phyloP scores from a whole-genome alignment of 2,888 invertebrate genomes.

The Mayetiola destructor region DNA sequence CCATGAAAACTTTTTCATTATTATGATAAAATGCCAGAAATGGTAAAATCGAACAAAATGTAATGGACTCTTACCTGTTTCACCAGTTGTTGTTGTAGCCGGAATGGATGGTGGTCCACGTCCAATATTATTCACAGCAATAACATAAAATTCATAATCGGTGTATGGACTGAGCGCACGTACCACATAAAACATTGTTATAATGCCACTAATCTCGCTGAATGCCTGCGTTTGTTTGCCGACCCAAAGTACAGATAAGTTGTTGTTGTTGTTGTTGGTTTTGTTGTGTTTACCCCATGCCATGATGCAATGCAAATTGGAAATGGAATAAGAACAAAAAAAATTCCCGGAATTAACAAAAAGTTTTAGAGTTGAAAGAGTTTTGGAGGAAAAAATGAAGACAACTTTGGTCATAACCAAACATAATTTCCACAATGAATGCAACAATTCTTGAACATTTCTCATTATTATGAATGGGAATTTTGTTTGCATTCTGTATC shows the following conservation, averaged over 20 bases:
- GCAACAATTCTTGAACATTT: too few relatives aligned
- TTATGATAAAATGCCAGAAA: not conserved
- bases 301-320: too few relatives aligned
- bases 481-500: too few relatives aligned
- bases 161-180: constrained; percentile 84
- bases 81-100: constrained; percentile 85
- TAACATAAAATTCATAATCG: constrained; percentile 90
- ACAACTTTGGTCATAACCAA: too few relatives aligned
- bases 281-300: too few relatives aligned
- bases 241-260: not conserved
- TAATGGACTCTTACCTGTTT: constrained; percentile 75
- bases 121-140: constrained; percentile 89
- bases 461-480: too few relatives aligned
- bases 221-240: constrained; percentile 44
- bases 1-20: constrained; percentile 1
- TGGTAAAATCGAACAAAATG: constrained; percentile 21
- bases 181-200: constrained; percentile 83
- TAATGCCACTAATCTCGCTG: constrained; percentile 85
- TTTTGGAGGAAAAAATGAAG: too few relatives aligned
- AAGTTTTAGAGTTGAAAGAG: not conserved
- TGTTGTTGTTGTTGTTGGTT: not conserved
- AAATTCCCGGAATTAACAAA: not conserved
- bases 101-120: constrained; percentile 78
- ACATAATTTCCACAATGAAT: too few relatives aligned
- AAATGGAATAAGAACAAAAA: too few relatives aligned